phyloP scores from a whole-genome alignment of 1,140 invertebrate genomes.

The Neodiprion pinetum region DNA sequence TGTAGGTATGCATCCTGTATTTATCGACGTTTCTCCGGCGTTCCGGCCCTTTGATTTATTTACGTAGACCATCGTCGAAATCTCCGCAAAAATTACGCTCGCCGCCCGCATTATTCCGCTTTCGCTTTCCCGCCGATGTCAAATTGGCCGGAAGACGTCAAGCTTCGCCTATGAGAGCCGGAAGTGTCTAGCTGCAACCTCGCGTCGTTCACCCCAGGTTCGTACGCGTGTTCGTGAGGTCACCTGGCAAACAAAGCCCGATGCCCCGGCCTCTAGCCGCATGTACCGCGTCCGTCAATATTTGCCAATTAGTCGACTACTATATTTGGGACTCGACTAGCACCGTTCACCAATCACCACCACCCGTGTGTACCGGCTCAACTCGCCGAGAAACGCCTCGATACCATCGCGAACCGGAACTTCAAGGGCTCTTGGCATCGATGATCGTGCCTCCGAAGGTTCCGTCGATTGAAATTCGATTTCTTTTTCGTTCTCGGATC shows the following conservation, averaged over 20 bases:
- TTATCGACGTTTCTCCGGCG: too few species aligned
- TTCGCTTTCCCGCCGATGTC: background rate
- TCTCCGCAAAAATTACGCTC: too few species aligned
- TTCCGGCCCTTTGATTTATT: too few species aligned
- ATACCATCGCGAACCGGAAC: background rate
- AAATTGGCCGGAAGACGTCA: slow-evolving; percentile 45
- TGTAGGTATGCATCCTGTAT: too few species aligned
- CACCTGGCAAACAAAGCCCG: slow-evolving; percentile 47
- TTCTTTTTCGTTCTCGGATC: too few species aligned
- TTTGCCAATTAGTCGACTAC: slow-evolving; percentile 48
- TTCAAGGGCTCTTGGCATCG: background rate
- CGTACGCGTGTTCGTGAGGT: slow-evolving; percentile 20
- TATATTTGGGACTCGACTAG: background rate
- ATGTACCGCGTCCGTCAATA: slow-evolving; percentile 45
- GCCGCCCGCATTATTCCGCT: too few species aligned
- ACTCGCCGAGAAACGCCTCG: background rate
- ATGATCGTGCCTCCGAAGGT: background rate
- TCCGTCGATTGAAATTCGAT: background rate
- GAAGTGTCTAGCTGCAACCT: slow-evolving; percentile 14
- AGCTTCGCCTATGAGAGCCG: slow-evolving; percentile 15
- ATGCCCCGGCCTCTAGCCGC: slow-evolving; percentile 25
- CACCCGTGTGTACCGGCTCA: background rate
- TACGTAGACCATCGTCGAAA: too few species aligned
- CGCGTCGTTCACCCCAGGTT: slow-evolving; percentile 5
- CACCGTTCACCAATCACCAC: background rate